phyloP scores from a whole-genome alignment of 2,888 invertebrate genomes.

The Poecilobothrus nobilitatus region DNA sequence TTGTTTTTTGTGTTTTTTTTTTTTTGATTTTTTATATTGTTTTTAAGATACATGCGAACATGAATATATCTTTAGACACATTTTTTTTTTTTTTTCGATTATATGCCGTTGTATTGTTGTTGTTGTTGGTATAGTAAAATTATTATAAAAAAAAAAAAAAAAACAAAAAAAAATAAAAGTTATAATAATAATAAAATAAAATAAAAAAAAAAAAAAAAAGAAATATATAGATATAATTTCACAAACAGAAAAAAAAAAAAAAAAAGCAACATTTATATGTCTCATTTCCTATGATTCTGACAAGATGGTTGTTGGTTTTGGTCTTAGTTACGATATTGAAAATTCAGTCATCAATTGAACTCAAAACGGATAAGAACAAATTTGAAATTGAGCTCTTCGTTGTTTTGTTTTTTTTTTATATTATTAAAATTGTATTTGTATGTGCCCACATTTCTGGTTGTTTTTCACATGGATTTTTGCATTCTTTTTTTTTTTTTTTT shows the following conservation, averaged over 20 bases:
- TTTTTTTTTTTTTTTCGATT: background rate
- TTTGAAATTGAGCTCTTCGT: constrained; percentile 4
- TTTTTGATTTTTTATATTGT: no score
- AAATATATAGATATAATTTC: background rate
- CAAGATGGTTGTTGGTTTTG: constrained; percentile 5
- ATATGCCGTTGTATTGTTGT: background rate
- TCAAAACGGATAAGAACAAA: constrained; percentile 43
- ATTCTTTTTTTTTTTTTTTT: no score
- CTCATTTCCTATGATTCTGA: constrained; percentile 6
- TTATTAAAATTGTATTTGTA: no score
- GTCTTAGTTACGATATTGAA: constrained; percentile 7
- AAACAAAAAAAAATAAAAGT: background rate
- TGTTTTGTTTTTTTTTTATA: background rate
- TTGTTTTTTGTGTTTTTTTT: no score
- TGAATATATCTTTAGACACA: constrained; percentile 1
- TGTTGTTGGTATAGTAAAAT: constrained; percentile 3
- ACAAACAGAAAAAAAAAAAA: background rate
- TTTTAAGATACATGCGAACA: constrained; percentile 5
- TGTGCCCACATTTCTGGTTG: no score
- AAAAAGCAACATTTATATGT: constrained; percentile 3
- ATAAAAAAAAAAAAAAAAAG: background rate
- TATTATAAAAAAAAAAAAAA: background rate
- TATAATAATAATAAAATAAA: background rate
- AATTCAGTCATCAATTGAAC: constrained; percentile 45
- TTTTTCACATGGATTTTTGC: no score